Percentiles rank a stretch among this genome's conserved stretches.
These are phyloP conservation scores for Acanthopleura granulata DNA, from an alignment of 2,888 invertebrate genomes.

Conservation along the genomic window DNA sequence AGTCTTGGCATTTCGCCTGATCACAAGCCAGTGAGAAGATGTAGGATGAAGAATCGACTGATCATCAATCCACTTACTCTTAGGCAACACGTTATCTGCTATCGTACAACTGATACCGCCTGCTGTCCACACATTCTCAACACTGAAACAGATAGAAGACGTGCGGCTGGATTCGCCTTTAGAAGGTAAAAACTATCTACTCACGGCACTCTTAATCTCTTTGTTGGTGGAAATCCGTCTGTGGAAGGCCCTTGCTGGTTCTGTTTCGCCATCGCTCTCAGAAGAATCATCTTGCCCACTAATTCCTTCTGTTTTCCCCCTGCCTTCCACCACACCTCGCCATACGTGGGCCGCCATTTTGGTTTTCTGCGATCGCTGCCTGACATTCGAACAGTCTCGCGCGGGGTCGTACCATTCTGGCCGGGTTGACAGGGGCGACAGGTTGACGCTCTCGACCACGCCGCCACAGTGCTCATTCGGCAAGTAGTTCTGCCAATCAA, in stretches of 20 bases:
- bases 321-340: neutral
- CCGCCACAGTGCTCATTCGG: too few species aligned
- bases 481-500: too few species aligned
- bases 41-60: too few species aligned
- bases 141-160: neutral
- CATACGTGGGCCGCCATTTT: conserved; percentile 24
- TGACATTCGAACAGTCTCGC: conserved; percentile 11
- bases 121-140: too few species aligned
- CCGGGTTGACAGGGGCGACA: conserved; percentile 10
- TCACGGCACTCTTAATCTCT: conserved; percentile 85
- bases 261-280: conserved; percentile 87
- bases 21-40: too few species aligned
- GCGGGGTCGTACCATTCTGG: neutral
- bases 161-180: neutral
- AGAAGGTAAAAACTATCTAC: conserved; percentile 52
- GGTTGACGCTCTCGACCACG: neutral
- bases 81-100: too few species aligned
- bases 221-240: conserved; percentile 86
- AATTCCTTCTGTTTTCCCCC: conserved; percentile 20
- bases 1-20: too few species aligned
- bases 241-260: conserved; percentile 82
- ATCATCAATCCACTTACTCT: too few species aligned
- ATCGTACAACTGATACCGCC: too few species aligned
- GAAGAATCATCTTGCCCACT: conserved; percentile 75
- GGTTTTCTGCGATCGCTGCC: conserved; percentile 14